Conservation (phyloP, 2,113 vertebrate genomes). For the Lanius collurio region DNA sequence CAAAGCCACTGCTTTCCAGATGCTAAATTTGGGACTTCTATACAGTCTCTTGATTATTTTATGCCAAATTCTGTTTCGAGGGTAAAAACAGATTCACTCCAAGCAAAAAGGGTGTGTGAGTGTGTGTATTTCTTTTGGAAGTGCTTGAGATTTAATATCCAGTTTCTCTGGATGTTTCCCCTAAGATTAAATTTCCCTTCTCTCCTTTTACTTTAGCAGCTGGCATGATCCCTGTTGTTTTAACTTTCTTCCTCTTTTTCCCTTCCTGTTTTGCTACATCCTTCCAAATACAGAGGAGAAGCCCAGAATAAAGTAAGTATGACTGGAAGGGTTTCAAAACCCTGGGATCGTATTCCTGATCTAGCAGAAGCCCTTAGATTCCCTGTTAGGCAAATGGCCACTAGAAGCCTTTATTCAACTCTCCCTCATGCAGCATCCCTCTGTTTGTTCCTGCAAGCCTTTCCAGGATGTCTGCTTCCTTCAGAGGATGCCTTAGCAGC, state of each 20-base stretch:
- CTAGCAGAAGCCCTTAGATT: background rate
- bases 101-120: background rate
- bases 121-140: constrained; percentile 28
- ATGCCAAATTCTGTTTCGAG: background rate
- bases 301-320: constrained; percentile 87
- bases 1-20: constrained; percentile 1
- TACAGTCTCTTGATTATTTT: background rate
- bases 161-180: constrained; percentile 29
- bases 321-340: background rate
- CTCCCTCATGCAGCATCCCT: background rate
- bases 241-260: constrained; percentile 54
- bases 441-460: background rate
- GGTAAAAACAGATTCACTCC: constrained; percentile 11
- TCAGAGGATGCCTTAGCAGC: background rate
- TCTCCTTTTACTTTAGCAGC: constrained; percentile 1
- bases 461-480: background rate
- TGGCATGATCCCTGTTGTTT: background rate
- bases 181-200: constrained; percentile 9
- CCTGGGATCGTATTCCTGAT: background rate
- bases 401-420: background rate
- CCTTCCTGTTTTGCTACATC: constrained; percentile 16
- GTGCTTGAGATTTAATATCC: background rate
- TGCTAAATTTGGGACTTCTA: background rate
- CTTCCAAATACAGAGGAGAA: constrained; percentile 80
- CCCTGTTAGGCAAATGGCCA: background rate